phyloP scores from a whole-genome alignment of 2,888 invertebrate genomes.

The Punctoribates punctum region DNA sequence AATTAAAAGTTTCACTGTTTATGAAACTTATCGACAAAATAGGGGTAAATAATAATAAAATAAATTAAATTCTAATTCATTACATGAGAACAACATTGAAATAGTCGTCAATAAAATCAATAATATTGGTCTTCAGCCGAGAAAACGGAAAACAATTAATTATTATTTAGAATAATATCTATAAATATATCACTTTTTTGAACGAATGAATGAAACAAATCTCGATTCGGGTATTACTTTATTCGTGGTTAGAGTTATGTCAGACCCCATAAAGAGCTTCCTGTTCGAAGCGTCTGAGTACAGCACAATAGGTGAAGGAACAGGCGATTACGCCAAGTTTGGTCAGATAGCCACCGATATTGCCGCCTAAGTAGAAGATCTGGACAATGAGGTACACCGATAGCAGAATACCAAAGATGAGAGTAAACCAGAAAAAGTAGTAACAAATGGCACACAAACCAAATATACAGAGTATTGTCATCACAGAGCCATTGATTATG shows the following conservation, averaged over 20 bases:
- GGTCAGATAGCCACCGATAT: conserved; percentile 37
- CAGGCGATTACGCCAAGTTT: conserved; percentile 34
- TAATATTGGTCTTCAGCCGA: conserved; percentile 3
- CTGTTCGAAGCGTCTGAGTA: conserved; percentile 28
- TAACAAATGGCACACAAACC: conserved; percentile 40
- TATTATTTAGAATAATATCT: background rate
- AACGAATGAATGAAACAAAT: background rate
- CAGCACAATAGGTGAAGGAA: conserved; percentile 41
- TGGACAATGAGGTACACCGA: conserved; percentile 21
- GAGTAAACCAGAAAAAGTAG: conserved; percentile 37
- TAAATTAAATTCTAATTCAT: background rate
- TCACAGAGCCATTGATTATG: conserved; percentile 33
- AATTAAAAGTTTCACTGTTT: background rate
- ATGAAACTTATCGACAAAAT: background rate
- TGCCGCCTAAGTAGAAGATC: conserved; percentile 4
- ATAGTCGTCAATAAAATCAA: no score
- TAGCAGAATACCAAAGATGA: conserved; percentile 20
- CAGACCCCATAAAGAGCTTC: conserved; percentile 39
- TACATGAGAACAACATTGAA: background rate
- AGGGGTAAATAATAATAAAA: background rate
- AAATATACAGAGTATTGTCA: background rate
- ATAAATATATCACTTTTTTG: background rate
- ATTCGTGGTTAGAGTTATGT: background rate
- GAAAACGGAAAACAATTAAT: background rate
- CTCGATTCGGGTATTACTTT: background rate